Evolutionary conservation across 2,797 vertebrate genomes (phyloP), one percentile per base, ranked within the genome.

Genomic region (Synaphobranchus kaupii): DNA sequence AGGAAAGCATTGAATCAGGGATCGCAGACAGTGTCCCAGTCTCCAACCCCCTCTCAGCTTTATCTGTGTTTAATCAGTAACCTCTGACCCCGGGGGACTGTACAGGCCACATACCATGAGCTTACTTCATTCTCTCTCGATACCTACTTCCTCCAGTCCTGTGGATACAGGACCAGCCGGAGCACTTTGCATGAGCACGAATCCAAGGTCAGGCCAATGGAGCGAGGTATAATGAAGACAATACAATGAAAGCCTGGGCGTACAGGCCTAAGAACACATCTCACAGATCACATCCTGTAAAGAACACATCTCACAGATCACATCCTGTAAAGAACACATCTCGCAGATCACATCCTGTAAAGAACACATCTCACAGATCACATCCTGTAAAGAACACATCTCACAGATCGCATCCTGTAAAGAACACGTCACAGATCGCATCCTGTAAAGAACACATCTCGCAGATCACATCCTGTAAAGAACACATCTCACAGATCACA

Each of bases 11-110:
- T 81, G 48, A 83, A 54, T 83, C 80, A 56, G 60, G 54, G 20
- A 15, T 84, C 52, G 3, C 10, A 39, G 56, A 83, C 86, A 63
- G 60, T 17, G 20, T 63, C 28, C n/a, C 66, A 54, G 52, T 54
- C 52, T 25, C 66, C 66, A 71, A 13, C n/a, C 28, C 66, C 7
- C 20, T 22, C 60, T 63, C 17, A 7, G 60, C 60, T 63, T 71
- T 31, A 31, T 31, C 66, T 71, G n/a, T 71, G 66, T 71, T 71
- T 31, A 71, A 71, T 71, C 66, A 71, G 66, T 71, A 31, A 71
- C 66, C 66, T 71, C 28, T 31, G 66, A 71, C 66, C 25, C 25
- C 66, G 8, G 25, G 25, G 60, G 60, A 15, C 52, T 54, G 52
- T 54, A 54, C 52, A 54, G 52, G 52, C 52, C 52, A 13, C 52